These are phyloP conservation scores for Neuroterus valhalla DNA, from an alignment of 1,140 invertebrate genomes.

Conservation along the genomic window DNA sequence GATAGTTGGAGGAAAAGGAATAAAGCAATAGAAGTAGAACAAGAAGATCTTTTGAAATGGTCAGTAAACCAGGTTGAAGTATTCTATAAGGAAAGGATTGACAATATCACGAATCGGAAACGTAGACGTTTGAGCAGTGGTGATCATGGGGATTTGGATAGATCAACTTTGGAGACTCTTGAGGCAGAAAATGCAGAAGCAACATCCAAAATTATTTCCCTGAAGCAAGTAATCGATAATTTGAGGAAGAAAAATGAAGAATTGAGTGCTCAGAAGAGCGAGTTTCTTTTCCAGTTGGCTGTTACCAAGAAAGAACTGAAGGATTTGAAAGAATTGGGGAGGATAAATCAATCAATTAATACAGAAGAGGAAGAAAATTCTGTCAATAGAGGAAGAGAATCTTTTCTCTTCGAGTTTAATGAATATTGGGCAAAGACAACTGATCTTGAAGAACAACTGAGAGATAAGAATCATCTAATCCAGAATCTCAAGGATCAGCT, in stretches of 20 bases:
- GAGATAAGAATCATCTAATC: constrained; percentile 35
- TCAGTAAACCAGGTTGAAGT: constrained; percentile 56
- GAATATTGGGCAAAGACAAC: constrained; percentile 20
- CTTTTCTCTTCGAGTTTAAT: constrained; percentile 15
- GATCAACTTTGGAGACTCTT: constrained; percentile 36
- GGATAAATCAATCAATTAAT: not conserved
- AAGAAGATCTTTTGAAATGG: constrained; percentile 53
- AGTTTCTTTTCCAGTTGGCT: constrained; percentile 49
- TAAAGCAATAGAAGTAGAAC: constrained; percentile 54
- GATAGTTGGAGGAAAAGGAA: constrained; percentile 56
- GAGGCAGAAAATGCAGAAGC: constrained; percentile 48
- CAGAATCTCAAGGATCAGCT: constrained; percentile 31
- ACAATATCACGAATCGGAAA: constrained; percentile 53
- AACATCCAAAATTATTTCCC: constrained; percentile 42
- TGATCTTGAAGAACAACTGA: constrained; percentile 33
- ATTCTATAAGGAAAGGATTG: constrained; percentile 59
- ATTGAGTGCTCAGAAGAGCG: constrained; percentile 53
- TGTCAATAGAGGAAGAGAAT: constrained; percentile 28
- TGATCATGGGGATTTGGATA: constrained; percentile 38
- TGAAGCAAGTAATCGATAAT: constrained; percentile 46
- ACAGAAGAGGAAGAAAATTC: constrained; percentile 25
- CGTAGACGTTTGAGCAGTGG: constrained; percentile 45
- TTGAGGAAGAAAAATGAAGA: constrained; percentile 50
- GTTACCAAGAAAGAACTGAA: constrained; percentile 44
- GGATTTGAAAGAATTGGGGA: constrained; percentile 40